A percentile compares a stretch with the other conserved stretches of the same genome.
phyloP scores from a whole-genome alignment of 2,888 invertebrate species.

The Drosophila ustulata region DNA sequence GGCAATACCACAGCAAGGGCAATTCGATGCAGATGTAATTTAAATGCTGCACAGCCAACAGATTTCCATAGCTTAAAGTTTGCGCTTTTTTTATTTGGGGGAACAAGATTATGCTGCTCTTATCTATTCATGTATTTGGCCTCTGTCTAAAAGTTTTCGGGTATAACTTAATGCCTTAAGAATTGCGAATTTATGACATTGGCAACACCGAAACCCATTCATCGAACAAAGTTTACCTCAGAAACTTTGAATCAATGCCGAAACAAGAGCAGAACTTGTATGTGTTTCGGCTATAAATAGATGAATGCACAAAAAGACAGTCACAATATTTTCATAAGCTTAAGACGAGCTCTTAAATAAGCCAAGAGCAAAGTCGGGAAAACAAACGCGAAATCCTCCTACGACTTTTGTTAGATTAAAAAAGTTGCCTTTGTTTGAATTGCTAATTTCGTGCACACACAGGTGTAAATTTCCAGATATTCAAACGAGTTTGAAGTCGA shows the following conservation, averaged over 20 bases:
- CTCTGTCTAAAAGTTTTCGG: constrained; percentile 18
- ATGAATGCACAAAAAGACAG: neutral
- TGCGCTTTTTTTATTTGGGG: constrained; percentile 5
- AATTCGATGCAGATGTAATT: constrained; percentile 24
- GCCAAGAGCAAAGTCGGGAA: constrained; percentile 19
- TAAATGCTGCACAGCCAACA: constrained; percentile 1
- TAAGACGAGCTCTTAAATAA: neutral
- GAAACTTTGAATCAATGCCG: constrained; percentile 37
- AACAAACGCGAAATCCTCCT: constrained; percentile 26
- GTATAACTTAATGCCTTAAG: constrained; percentile 20
- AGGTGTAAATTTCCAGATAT: constrained; percentile 44
- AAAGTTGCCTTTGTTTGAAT: constrained; percentile 60
- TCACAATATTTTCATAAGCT: constrained; percentile 7
- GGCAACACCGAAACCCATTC: constrained; percentile 27
- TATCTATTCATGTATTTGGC: constrained; percentile 31
- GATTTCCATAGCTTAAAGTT: neutral
- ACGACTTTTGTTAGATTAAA: constrained; percentile 47
- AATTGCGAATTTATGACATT: constrained; percentile 28
- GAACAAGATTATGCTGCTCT: constrained; percentile 10
- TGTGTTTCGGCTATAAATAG: constrained; percentile 17
- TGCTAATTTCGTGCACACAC: constrained; percentile 55
- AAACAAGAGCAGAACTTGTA: constrained; percentile 22
- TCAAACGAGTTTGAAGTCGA: constrained; percentile 16
- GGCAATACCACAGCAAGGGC: too few relatives aligned
- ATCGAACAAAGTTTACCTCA: constrained; percentile 42